Evolutionary conservation across 2,888 invertebrate species (phyloP).

Genomic region (Acrocyrtus sp.): DNA sequence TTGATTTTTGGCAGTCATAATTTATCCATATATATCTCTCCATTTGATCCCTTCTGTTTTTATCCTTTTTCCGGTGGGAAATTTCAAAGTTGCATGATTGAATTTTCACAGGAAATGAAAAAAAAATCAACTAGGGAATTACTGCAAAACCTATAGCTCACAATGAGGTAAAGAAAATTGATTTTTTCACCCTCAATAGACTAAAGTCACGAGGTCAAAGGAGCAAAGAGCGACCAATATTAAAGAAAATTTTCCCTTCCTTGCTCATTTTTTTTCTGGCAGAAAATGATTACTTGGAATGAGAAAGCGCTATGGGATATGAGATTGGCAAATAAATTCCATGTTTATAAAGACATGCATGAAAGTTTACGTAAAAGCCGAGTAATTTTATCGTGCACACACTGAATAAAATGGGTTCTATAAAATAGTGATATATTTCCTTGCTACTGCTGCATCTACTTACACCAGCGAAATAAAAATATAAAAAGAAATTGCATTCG

Average conservation of each 20-base stretch:
- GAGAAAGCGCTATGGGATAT: neutral
- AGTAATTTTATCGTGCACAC: too few relatives aligned
- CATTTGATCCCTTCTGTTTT: slow-evolving; percentile 3
- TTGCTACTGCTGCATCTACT: too few relatives aligned
- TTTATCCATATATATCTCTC: too few relatives aligned
- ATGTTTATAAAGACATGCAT: too few relatives aligned
- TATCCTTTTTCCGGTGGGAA: slow-evolving; percentile 18
- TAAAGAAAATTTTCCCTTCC: neutral
- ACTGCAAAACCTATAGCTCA: neutral
- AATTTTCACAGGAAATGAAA: slow-evolving; percentile 7
- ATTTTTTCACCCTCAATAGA: slow-evolving; percentile 13
- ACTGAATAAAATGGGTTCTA: too few relatives aligned
- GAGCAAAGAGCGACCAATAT: slow-evolving; percentile 2
- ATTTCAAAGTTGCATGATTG: slow-evolving; percentile 19
- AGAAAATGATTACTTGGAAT: neutral
- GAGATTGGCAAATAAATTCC: neutral
- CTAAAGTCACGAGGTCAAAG: slow-evolving; percentile 27
- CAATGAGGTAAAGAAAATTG: neutral
- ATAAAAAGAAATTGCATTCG: too few relatives aligned
- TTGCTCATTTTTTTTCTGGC: too few relatives aligned
- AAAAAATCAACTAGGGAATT: neutral
- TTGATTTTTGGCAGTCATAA: too few relatives aligned
- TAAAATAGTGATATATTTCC: too few relatives aligned
- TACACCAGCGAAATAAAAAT: too few relatives aligned
- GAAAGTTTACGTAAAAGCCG: too few relatives aligned